Conservation (phyloP, 2,888 invertebrate genomes). For the Eudasyphora cyanicolor region DNA sequence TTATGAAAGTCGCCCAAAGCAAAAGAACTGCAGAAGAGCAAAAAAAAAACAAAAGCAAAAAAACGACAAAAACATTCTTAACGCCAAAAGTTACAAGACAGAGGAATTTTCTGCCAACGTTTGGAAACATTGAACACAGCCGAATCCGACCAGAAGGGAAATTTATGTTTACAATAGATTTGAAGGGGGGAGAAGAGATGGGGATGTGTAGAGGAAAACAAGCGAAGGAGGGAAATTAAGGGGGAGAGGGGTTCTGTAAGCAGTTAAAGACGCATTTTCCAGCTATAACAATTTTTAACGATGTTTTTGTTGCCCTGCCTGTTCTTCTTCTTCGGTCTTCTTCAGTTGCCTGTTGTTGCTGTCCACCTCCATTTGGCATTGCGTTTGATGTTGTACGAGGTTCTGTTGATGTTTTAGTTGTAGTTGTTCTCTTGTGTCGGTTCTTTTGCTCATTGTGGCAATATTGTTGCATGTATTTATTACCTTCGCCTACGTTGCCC, state of each 20-base stretch:
- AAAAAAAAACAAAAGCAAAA: background rate
- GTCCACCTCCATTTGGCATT: no score
- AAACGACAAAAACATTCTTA: slow-evolving; percentile 35
- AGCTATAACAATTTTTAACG: slow-evolving; percentile 25
- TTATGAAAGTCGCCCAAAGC: slow-evolving; percentile 19
- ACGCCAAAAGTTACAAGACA: slow-evolving; percentile 53
- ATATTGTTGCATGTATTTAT: background rate
- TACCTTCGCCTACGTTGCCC: background rate
- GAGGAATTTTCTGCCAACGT: slow-evolving; percentile 7
- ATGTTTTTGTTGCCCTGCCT: slow-evolving; percentile 18
- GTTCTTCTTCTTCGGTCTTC: no score
- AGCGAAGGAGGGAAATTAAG: background rate
- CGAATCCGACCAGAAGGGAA: background rate
- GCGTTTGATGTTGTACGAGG: no score
- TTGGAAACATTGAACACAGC: background rate
- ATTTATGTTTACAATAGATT: background rate
- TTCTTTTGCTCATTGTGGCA: background rate
- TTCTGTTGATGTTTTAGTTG: no score
- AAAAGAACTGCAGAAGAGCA: background rate
- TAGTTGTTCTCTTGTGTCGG: background rate
- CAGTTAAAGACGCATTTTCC: slow-evolving; percentile 7
- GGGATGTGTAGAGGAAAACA: no score
- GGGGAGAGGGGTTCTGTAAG: background rate
- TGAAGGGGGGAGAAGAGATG: background rate
- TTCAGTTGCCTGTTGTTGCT: slow-evolving; percentile 10